These are phyloP conservation scores for Dicentrarchus labrax DNA, from an alignment of 2,113 vertebrate genomes.

Conservation along the genomic window DNA sequence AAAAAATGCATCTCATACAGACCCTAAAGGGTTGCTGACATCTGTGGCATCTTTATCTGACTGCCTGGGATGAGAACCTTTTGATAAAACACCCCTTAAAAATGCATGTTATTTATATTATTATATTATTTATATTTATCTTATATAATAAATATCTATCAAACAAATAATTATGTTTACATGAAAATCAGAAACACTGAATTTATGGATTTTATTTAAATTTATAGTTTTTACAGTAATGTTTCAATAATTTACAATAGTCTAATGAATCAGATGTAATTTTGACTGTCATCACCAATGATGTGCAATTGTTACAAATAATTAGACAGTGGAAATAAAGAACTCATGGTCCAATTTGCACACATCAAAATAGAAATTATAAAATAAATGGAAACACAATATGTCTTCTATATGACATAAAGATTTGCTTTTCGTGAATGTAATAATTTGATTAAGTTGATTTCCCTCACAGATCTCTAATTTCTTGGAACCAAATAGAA, in stretches of 20 bases:
- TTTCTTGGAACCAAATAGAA: conserved; percentile 3
- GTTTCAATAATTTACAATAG: background rate
- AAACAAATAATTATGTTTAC: background rate
- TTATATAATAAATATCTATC: background rate
- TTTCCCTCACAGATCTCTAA: background rate
- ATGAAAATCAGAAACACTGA: too few relatives aligned
- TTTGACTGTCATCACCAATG: background rate
- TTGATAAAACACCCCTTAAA: too few relatives aligned
- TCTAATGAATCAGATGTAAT: background rate
- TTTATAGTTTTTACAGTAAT: too few relatives aligned
- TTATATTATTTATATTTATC: too few relatives aligned
- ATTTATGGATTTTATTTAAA: too few relatives aligned
- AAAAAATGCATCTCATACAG: too few relatives aligned
- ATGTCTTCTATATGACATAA: background rate
- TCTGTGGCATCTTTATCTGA: too few relatives aligned
- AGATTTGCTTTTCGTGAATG: background rate
- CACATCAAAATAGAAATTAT: background rate
- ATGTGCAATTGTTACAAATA: background rate
- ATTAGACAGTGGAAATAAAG: too few relatives aligned
- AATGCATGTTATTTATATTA: too few relatives aligned
- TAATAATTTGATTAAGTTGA: background rate
- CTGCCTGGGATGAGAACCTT: too few relatives aligned
- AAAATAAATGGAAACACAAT: background rate
- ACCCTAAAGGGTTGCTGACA: too few relatives aligned
- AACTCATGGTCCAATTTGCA: too few relatives aligned